Conservation (phyloP, 2,797 vertebrate species). For the Craterocephalus amniculus region DNA sequence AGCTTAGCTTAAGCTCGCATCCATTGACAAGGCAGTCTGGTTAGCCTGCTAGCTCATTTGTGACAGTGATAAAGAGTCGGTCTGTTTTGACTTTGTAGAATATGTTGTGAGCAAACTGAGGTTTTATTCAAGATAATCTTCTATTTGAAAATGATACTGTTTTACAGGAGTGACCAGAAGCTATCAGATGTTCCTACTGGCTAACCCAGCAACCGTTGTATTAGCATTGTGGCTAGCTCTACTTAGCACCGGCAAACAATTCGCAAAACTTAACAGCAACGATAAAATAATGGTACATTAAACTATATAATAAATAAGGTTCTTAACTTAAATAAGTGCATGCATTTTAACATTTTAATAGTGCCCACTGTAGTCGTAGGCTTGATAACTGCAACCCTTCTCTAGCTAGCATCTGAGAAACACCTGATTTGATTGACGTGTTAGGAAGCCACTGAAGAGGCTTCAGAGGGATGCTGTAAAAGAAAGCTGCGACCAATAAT, state of each 20-base stretch:
- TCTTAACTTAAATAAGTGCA: accelerated
- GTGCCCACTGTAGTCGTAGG: background rate
- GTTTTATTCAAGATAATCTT: background rate
- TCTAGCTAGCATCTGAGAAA: conserved; percentile 51
- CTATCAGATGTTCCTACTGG: conserved; percentile 9
- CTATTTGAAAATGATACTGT: background rate
- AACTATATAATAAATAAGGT: background rate
- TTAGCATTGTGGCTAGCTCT: conserved; percentile 44
- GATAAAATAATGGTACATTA: background rate
- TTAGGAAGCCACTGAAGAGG: conserved; percentile 31
- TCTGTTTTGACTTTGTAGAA: background rate
- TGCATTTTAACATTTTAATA: background rate
- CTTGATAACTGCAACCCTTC: conserved; percentile 9
- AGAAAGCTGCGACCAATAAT: conserved; percentile 44
- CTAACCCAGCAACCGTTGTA: conserved; percentile 34
- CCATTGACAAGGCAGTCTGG: conserved; percentile 50
- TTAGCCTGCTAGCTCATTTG: conserved; percentile 27
- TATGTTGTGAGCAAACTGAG: accelerated
- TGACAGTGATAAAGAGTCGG: background rate
- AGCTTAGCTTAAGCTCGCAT: conserved; percentile 53
- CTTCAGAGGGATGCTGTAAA: conserved; percentile 30
- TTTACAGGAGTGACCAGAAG: background rate
- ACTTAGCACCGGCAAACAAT: conserved; percentile 31
- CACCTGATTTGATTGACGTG: conserved; percentile 75
- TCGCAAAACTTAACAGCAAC: background rate